A percentile compares a stretch with the other conserved stretches of the same genome.
These are phyloP conservation scores for Apaloderma vittatum DNA, from an alignment of 2,113 vertebrate genomes.

Conservation along the genomic window DNA sequence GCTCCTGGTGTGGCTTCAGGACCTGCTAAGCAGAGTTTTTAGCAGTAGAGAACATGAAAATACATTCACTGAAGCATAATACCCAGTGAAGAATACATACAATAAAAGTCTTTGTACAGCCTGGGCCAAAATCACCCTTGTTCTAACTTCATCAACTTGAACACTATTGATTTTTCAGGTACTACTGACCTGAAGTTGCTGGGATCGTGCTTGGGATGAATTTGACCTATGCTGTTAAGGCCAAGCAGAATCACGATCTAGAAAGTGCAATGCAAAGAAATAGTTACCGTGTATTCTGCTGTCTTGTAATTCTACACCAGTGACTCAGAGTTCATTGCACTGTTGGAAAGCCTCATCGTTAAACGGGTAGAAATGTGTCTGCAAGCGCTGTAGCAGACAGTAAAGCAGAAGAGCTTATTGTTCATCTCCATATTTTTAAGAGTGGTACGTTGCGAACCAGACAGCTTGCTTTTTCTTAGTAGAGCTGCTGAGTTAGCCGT, in stretches of 20 bases:
- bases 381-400: slow-evolving; percentile 3
- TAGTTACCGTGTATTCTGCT: not conserved
- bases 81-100: not conserved
- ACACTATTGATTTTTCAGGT: slow-evolving; percentile 61
- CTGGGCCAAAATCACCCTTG: not conserved
- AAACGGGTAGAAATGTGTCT: slow-evolving; percentile 7
- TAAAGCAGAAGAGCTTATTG: slow-evolving; percentile 28
- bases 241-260: not conserved
- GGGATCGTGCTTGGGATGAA: not conserved
- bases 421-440: not conserved
- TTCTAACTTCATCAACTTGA: slow-evolving; percentile 50
- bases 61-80: not conserved
- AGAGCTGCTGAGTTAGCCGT: not conserved
- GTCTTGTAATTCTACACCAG: slow-evolving; percentile 51
- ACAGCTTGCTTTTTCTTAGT: not conserved
- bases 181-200: slow-evolving; percentile 30
- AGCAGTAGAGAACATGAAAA: slow-evolving; percentile 1
- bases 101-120: slow-evolving; percentile 22
- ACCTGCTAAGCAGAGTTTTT: not conserved
- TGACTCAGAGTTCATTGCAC: not conserved
- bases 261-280: slow-evolving; percentile 45
- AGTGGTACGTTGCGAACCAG: not conserved
- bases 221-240: slow-evolving; percentile 1
- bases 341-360: slow-evolving; percentile 18
- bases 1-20: not conserved